phyloP scores from a whole-genome alignment of 2,797 vertebrate species.

The Mallotus villosus region DNA sequence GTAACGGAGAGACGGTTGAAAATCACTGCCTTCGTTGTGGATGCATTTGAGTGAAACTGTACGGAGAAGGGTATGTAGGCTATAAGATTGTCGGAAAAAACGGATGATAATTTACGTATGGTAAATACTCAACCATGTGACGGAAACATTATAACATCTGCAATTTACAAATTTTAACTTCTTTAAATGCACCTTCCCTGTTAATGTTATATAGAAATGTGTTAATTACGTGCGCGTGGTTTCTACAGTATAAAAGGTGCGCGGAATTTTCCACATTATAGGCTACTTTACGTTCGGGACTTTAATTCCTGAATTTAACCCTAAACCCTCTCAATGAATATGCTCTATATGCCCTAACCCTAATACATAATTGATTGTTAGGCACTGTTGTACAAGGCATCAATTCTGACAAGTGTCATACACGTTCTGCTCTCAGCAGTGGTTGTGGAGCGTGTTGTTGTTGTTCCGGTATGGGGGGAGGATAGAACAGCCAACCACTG shows the following conservation, averaged over 20 bases:
- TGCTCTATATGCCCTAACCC: not conserved
- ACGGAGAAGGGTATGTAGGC: conserved; percentile 64
- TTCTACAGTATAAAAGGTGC: conserved; percentile 25
- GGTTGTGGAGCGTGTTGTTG: not conserved
- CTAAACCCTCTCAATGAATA: too few species aligned
- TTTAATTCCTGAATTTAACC: too few species aligned
- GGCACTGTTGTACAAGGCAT: too few species aligned
- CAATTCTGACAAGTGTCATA: too few species aligned
- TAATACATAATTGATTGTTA: too few species aligned
- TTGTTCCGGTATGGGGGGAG: too few species aligned
- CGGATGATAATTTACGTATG: not conserved
- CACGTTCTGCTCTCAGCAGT: not conserved
- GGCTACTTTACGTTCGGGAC: too few species aligned
- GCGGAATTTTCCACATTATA: too few species aligned
- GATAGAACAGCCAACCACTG: too few species aligned
- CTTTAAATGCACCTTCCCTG: too few species aligned
- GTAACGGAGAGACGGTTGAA: conserved; percentile 29
- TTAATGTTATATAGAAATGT: too few species aligned
- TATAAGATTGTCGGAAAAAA: not conserved
- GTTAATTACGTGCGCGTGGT: not conserved
- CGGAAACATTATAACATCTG: not conserved
- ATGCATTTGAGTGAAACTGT: conserved; percentile 65
- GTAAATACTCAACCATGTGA: conserved; percentile 1
- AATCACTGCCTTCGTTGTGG: conserved; percentile 60
- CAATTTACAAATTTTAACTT: too few species aligned